Conservation (phyloP, 1,140 invertebrate species). For the Ectropis grisescens region DNA sequence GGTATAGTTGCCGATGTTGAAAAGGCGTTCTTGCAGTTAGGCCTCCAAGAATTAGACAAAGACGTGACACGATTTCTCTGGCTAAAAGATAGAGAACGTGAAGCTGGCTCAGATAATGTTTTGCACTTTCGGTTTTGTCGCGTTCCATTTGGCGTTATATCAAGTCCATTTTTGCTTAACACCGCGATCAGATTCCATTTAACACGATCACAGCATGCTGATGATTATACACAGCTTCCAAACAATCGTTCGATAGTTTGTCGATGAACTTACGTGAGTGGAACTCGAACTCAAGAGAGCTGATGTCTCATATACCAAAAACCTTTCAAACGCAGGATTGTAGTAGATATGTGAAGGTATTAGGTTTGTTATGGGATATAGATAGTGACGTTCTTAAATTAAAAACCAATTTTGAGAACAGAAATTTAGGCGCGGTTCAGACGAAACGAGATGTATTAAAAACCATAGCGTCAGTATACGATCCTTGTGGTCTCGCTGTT, state of each 20-base stretch:
- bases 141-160: constrained; percentile 19
- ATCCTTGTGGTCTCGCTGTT: constrained; percentile 13
- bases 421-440: background rate
- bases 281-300: constrained; percentile 12
- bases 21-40: constrained; percentile 17
- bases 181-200: constrained; percentile 16
- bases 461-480: constrained; percentile 10
- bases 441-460: constrained; percentile 12
- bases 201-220: background rate
- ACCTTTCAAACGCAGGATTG: constrained; percentile 1
- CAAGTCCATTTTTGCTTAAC: constrained; percentile 16
- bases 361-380: constrained; percentile 7
- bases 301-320: constrained; percentile 7
- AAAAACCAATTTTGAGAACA: constrained; percentile 1
- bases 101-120: constrained; percentile 6
- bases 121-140: constrained; percentile 12
- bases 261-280: constrained; percentile 18
- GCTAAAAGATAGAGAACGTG: constrained; percentile 11
- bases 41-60: constrained; percentile 11
- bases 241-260: constrained; percentile 10
- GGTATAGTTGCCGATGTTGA: constrained; percentile 18
- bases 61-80: constrained; percentile 19
- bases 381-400: constrained; percentile 5
- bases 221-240: constrained; percentile 8
- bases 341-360: constrained; percentile 7